Evolutionary conservation across 2,888 invertebrate species (phyloP), one percentile per base, ranked within the genome.

Genomic region (Melinaea marsaeus): DNA sequence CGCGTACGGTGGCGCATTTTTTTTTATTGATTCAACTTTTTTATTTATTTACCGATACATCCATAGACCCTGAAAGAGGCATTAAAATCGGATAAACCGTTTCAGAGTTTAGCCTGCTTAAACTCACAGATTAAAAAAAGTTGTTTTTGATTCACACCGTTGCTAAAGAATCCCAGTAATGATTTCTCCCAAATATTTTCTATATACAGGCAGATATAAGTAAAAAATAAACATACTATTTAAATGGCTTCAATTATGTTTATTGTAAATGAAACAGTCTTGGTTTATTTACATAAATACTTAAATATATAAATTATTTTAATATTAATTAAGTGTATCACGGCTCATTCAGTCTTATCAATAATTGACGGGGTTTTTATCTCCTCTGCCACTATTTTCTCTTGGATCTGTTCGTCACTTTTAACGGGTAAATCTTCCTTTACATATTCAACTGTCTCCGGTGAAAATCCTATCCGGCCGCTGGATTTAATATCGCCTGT

Each of bases 401-500:
- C 64, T 46, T 62, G 35, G 32, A 48, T 55, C 42, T 60, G 57
- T 11, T 61, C 63, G 35, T 54, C 57, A 51, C 48, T 60, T 22
- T 66, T 61, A 9, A 56, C 42, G 47, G 63, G 58, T 46, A 62
- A 57, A 42, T 51, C 45, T 60, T 55, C 56, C 9, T 57, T 58
- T 47, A 66, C 37, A 4, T 47, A 60, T 13, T 57, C 57, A 6
- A 60, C 63, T 13, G 33, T 7, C 11, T 63, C 63, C n/a, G 48
- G 56, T 42, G 67, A 57, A 0, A 56, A 62, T 13, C 60, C 74
- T 79, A 85, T 33, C 83, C 81, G 69, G 80, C 70, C 71, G 75
- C 67, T 71, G 84, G 74, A 65, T 83, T 74, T 77, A 87, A 72
- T 80, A 89, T 78, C 74, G 72, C 83, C 89, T 88, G 79, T 2